Evolutionary conservation across 2,888 invertebrate genomes (phyloP).

Genomic region (Lypha dubia): DNA sequence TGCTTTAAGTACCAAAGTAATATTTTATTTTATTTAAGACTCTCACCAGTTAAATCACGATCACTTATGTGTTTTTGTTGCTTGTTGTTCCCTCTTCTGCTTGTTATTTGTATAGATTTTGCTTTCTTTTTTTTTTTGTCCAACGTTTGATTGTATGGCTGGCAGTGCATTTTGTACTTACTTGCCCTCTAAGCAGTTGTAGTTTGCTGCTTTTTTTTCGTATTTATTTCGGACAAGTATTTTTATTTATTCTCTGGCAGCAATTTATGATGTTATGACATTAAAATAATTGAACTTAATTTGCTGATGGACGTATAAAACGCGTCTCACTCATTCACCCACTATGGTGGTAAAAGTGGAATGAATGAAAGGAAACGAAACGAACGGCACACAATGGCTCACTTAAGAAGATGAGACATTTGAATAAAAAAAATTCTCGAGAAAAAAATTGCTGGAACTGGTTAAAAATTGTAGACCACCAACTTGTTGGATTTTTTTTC

Average conservation of each 20-base stretch:
- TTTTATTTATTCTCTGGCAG: conserved; percentile 66
- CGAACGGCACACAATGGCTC: conserved; percentile 65
- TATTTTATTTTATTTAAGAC: conserved; percentile 71
- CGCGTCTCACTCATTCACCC: conserved; percentile 69
- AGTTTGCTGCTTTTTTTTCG: not conserved
- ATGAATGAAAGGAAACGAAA: conserved; percentile 65
- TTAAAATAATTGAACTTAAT: conserved; percentile 73
- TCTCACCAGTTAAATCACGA: conserved; percentile 73
- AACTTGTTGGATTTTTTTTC: conserved; percentile 55
- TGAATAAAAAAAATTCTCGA: conserved; percentile 49
- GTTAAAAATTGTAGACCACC: conserved; percentile 66
- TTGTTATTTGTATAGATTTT: not conserved
- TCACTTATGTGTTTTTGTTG: conserved; percentile 60
- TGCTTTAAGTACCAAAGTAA: conserved; percentile 69
- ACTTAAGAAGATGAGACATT: conserved; percentile 66
- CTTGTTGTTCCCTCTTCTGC: conserved; percentile 21
- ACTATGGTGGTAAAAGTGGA: conserved; percentile 66
- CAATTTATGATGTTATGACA: conserved; percentile 73
- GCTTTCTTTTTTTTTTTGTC: conserved; percentile 21
- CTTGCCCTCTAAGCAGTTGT: conserved; percentile 65
- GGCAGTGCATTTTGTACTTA: conserved; percentile 30
- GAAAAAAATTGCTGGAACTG: conserved; percentile 54
- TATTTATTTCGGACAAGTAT: conserved; percentile 47
- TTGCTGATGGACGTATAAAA: conserved; percentile 72
- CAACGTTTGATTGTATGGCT: conserved; percentile 6